A percentile compares a stretch with the other conserved stretches of the same genome.
Evolutionary conservation across 2,888 invertebrate species (phyloP).

Genomic region (Perizoma affinitatum): DNA sequence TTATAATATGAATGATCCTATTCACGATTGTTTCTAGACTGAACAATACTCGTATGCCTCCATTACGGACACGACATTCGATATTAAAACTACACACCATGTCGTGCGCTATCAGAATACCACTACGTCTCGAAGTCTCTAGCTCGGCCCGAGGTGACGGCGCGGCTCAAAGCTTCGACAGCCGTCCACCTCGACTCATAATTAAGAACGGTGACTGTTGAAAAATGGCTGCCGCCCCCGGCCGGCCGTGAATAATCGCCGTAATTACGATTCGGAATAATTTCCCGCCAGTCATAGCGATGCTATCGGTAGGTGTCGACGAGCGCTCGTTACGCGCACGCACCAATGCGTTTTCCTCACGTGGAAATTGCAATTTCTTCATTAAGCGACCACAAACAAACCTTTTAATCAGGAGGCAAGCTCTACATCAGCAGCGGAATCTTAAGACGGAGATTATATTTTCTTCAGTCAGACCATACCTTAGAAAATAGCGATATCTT

Average conservation of each 20-base stretch:
- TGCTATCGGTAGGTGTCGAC: conserved; percentile 83
- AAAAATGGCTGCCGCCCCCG: conserved; percentile 84
- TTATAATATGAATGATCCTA: too few species aligned
- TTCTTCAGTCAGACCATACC: too few species aligned
- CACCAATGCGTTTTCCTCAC: conserved; percentile 51
- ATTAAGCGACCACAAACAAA: background rate
- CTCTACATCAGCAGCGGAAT: too few species aligned
- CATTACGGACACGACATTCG: conserved; percentile 1
- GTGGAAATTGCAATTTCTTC: conserved; percentile 68
- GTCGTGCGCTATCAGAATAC: conserved; percentile 42
- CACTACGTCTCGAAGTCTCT: conserved; percentile 46
- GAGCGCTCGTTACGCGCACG: conserved; percentile 82
- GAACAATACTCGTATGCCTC: too few species aligned
- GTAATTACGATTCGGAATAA: conserved; percentile 84
- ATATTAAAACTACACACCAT: conserved; percentile 9
- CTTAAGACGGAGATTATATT: too few species aligned
- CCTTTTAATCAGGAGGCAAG: too few species aligned
- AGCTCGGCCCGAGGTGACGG: conserved; percentile 80
- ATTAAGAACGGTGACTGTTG: conserved; percentile 85
- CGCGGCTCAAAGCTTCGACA: conserved; percentile 83
- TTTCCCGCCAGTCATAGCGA: conserved; percentile 85
- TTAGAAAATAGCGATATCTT: too few species aligned
- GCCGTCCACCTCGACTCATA: conserved; percentile 82
- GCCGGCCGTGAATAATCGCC: conserved; percentile 84
- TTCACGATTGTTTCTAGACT: too few species aligned